A percentile compares a stretch with the other conserved stretches of the same genome.
Conservation (phyloP, 2,888 invertebrate genomes). For the Quadroppia sp. region DNA sequence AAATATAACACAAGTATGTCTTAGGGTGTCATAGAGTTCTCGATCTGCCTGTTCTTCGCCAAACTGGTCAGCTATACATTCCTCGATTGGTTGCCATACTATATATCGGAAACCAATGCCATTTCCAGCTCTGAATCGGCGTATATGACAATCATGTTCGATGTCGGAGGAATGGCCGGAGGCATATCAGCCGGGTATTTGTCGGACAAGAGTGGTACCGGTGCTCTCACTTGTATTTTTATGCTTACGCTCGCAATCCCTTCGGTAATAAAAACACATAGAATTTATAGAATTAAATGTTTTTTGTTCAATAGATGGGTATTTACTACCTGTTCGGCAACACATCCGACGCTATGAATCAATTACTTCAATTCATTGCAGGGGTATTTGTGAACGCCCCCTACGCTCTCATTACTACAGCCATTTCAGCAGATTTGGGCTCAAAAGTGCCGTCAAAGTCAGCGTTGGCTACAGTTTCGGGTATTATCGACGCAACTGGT, state of each 20-base stretch:
- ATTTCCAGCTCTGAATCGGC: slow-evolving; percentile 55
- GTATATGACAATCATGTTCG: slow-evolving; percentile 54
- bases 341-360: background rate
- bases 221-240: slow-evolving; percentile 74
- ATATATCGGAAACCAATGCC: slow-evolving; percentile 78
- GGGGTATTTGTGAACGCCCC: slow-evolving; percentile 81
- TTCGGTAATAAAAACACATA: no score
- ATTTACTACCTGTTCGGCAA: slow-evolving; percentile 7
- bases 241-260: slow-evolving; percentile 80
- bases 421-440: slow-evolving; percentile 91
- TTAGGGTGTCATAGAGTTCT: slow-evolving; percentile 88
- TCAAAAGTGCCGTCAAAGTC: slow-evolving; percentile 76
- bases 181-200: slow-evolving; percentile 80
- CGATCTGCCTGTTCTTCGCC: slow-evolving; percentile 86
- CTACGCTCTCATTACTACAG: slow-evolving; percentile 90
- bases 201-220: slow-evolving; percentile 72
- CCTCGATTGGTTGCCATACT: slow-evolving; percentile 89
- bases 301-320: slow-evolving; percentile 12
- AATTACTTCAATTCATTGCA: slow-evolving; percentile 3
- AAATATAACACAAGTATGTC: no score
- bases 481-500: slow-evolving; percentile 94
- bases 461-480: slow-evolving; percentile 89
- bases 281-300: background rate
- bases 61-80: slow-evolving; percentile 96
- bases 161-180: slow-evolving; percentile 77